Percentiles rank a stretch among this genome's conserved stretches.
These are phyloP conservation scores for Drosophila longiperda DNA, from an alignment of 2,888 invertebrate genomes.

Conservation along the genomic window DNA sequence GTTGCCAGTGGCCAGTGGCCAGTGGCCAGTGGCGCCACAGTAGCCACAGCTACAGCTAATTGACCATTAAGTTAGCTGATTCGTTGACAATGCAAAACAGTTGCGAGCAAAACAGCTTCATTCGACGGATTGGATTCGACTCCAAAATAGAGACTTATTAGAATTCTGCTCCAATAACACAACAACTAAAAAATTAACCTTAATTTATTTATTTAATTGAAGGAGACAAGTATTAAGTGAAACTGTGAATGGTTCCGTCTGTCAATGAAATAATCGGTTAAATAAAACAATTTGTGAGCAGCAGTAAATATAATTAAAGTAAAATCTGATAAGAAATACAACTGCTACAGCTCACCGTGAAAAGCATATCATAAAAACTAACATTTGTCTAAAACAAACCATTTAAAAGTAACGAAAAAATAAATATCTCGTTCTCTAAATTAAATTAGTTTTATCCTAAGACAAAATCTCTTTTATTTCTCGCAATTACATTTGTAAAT, in stretches of 20 bases:
- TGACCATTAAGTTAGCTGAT: constrained; percentile 39
- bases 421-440: too few species aligned
- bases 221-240: neutral
- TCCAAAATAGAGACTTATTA: neutral
- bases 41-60: constrained; percentile 32
- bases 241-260: neutral
- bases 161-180: neutral
- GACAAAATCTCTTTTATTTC: neutral
- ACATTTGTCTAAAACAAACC: too few species aligned
- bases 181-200: neutral
- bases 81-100: constrained; percentile 5
- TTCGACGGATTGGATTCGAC: constrained; percentile 13
- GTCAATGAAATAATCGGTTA: neutral
- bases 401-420: neutral
- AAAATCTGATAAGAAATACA: neutral
- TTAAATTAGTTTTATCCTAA: neutral
- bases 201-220: neutral
- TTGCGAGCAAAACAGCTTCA: constrained; percentile 2
- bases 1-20: constrained; percentile 10
- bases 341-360: neutral
- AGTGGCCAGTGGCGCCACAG: constrained; percentile 2
- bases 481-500: neutral
- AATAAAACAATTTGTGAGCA: neutral
- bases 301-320: neutral
- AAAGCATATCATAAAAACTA: too few species aligned